Evolutionary conservation across 1,140 invertebrate genomes (phyloP), one percentile per base, ranked within the genome.

Genomic region (Panagrolaimus sp.): DNA sequence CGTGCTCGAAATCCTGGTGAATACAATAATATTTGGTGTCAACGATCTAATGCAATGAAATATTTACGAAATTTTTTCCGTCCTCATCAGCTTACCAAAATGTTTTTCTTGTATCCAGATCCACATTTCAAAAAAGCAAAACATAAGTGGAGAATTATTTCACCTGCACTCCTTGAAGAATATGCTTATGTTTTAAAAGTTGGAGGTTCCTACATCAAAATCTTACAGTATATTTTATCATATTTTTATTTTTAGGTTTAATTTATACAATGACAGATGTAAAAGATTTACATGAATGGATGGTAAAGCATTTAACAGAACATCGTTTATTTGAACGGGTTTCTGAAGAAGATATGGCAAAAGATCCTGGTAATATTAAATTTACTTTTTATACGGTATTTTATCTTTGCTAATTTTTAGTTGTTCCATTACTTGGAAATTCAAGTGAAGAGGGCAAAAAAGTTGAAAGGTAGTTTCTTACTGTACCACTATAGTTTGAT

Each of bases 91-190:
- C 85, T 99, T 14, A 89, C 90, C 71, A 98, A 98, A 86, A 94
- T 99, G 89, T 99, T 99, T 85, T 98, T 99, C 83, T 85, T 99
- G n/a, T 99, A 96, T 84, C 96, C 96, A 38, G 96, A 99, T 87
- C 96, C 96, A 45, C 96, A 99, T 87, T 99, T 99, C 84, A 99
- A 99, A 84, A 96, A 92, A 79, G 89, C 92, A 0, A 99, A 99
- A 86, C 93, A 98, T 81, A 99, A 98, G 85, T 99, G 96, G 96
- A 88, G 96, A 71, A 98, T 99, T 62, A 95, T 98, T 73, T 97
- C 93, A 82, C 88, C 91, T 74, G 90, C 89, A 72, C 84, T 98
- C 16, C 84, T 99, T 45, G 90, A 93, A 16, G 95, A 98, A 86
- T 98, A 98, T 88, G 95, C 95, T 0, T 98, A 94, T 86, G 89